Evolutionary conservation across 2,113 vertebrate genomes (phyloP).

Genomic region (Chionomys nivalis): DNA sequence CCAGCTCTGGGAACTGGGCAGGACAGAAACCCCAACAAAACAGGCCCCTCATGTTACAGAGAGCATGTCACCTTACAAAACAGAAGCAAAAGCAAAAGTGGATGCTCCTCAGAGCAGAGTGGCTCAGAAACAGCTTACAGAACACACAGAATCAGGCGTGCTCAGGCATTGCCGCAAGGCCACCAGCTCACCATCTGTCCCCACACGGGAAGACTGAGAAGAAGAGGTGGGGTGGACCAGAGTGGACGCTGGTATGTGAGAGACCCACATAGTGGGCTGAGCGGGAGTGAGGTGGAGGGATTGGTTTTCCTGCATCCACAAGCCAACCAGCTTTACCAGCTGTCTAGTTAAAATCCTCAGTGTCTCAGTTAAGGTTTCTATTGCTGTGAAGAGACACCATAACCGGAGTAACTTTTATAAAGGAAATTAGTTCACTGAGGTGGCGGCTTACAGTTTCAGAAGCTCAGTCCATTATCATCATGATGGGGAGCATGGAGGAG

Average conservation of each 20-base stretch:
- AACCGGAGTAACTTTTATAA: too few relatives aligned
- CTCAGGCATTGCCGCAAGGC: not conserved
- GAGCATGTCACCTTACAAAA: not conserved
- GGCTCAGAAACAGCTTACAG: not conserved
- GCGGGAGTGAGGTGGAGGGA: not conserved
- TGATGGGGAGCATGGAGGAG: too few relatives aligned
- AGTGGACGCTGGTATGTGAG: not conserved
- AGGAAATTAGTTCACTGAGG: too few relatives aligned
- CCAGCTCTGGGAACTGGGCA: too few relatives aligned
- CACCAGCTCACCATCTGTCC: not conserved
- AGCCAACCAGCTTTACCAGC: not conserved
- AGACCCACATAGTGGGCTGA: not conserved
- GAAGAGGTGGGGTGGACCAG: not conserved
- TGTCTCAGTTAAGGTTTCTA: not conserved
- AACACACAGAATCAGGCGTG: not conserved
- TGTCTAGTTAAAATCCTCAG: not conserved
- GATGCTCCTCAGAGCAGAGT: fast-evolving
- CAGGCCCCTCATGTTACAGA: not conserved
- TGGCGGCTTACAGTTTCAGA: too few relatives aligned
- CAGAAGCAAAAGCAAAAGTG: not conserved
- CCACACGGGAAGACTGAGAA: not conserved
- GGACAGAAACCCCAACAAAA: too few relatives aligned
- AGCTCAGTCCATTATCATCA: too few relatives aligned
- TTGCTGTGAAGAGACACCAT: too few relatives aligned
- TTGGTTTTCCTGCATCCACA: not conserved